These are phyloP conservation scores for Drosophila lutescens DNA, from an alignment of 2,888 invertebrate species.

Conservation along the genomic window DNA sequence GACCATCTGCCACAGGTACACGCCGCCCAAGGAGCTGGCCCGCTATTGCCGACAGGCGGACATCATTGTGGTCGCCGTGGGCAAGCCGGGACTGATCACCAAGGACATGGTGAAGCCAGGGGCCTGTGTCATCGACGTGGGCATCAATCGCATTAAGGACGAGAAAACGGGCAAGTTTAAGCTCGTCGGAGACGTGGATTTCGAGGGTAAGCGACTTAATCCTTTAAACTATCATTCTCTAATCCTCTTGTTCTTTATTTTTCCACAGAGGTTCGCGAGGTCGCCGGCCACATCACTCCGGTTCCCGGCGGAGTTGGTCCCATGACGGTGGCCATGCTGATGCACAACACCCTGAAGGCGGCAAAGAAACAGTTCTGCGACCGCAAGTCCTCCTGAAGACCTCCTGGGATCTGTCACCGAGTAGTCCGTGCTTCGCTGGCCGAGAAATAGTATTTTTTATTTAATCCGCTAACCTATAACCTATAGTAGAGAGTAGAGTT, in stretches of 20 bases:
- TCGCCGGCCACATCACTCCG: slow-evolving; percentile 94
- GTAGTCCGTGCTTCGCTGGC: slow-evolving; percentile 9
- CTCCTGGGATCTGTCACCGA: neutral
- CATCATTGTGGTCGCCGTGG: slow-evolving; percentile 85
- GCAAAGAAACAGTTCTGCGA: slow-evolving; percentile 85
- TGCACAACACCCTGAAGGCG: slow-evolving; percentile 94
- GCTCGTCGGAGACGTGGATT: slow-evolving; percentile 95
- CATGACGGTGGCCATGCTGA: slow-evolving; percentile 97
- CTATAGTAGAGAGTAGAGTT: slow-evolving; percentile 18
- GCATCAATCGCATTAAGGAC: slow-evolving; percentile 90
- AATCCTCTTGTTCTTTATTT: neutral
- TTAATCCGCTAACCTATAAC: slow-evolving; percentile 28
- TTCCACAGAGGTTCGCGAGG: slow-evolving; percentile 88
- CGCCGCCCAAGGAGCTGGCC: slow-evolving; percentile 90
- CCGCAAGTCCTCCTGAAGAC: slow-evolving; percentile 1
- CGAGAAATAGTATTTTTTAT: slow-evolving; percentile 41
- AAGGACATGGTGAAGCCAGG: slow-evolving; percentile 95
- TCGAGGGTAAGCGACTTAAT: slow-evolving; percentile 86
- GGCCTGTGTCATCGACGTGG: slow-evolving; percentile 95
- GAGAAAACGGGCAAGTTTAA: slow-evolving; percentile 88
- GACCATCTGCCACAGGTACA: slow-evolving; percentile 94
- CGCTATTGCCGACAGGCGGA: slow-evolving; percentile 86
- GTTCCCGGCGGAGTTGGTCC: slow-evolving; percentile 97
- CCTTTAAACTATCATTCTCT: neutral
- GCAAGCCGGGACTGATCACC: slow-evolving; percentile 90